Evolutionary conservation across 2,888 invertebrate genomes (phyloP), one percentile per base, ranked within the genome.

Genomic region (Noctua fimbriata): DNA sequence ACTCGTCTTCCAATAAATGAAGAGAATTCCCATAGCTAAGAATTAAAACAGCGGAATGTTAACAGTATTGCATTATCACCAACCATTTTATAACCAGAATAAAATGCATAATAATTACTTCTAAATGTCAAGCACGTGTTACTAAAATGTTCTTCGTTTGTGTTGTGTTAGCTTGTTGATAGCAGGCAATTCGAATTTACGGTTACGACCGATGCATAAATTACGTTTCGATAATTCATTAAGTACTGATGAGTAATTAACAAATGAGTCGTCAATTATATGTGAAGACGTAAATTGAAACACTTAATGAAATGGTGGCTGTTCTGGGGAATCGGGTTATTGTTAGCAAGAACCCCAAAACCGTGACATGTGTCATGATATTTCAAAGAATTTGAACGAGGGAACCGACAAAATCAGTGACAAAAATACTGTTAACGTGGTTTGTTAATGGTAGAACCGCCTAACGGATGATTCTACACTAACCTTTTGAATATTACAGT

Each of bases 51-150:
- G 49, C 14, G 24, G 41, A 73, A 79, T 76, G 36, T 73, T 71
- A 80, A 69, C 63, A 73, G 28, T 9, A 71, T 65, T 63, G 21
- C 78, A 75, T 47, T 63, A 70, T 63, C 32, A 71, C 63, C 67
- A 32, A 58, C 63, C 44, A 65, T 60, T 80, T 69, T 74, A 79
- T n/a, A 58, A 84, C 44, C 55, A 69, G 55, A 81, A 78, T 70
- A 55, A 76, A 81, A 83, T 70, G 58, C 67, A 73, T 70, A 55
- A 60, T 67, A 77, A 81, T 75, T 74, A 75, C 14, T 55, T 52
- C 18, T 28, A 84, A 84, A 84, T 81, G 73, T 83, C 73, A 76
- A 74, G 21, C 87, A 77, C 47, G 69, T 84, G 66, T 80, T 75
- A 80, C 41, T 80, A 36, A 79, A 72, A 70, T 74, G 67, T 79